phyloP scores from a whole-genome alignment of 2,797 vertebrate genomes.

The Myotis myotis region DNA sequence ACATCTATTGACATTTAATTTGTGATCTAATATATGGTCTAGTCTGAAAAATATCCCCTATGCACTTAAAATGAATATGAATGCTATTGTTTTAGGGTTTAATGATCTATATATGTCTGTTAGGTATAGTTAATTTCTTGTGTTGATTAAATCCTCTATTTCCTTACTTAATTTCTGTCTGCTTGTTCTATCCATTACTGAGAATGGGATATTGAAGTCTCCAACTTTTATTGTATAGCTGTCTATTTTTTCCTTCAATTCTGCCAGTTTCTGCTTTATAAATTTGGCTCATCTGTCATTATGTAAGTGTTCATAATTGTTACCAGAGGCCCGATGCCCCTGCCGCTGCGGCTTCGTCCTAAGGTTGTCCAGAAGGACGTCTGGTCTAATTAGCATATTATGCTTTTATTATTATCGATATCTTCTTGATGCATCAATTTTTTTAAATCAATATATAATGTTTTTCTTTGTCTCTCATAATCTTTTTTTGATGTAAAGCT shows the following conservation, averaged over 20 bases:
- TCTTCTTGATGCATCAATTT: neutral
- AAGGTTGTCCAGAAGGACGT: too few relatives aligned
- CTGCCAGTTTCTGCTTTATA: neutral
- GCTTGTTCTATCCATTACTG: neutral
- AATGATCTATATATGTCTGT: neutral
- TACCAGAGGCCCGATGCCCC: neutral
- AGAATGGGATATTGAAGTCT: neutral
- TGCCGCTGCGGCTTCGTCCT: fast-evolving
- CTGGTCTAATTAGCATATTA: too few relatives aligned
- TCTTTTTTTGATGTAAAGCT: neutral
- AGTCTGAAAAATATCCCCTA: neutral
- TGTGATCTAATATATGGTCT: neutral
- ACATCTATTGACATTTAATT: neutral
- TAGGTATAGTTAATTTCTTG: neutral
- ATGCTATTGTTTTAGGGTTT: neutral
- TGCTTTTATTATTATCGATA: too few relatives aligned
- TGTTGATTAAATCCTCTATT: neutral
- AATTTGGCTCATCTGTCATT: neutral
- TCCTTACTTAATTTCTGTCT: neutral
- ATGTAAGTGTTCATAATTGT: neutral
- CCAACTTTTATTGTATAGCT: neutral
- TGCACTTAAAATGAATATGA: neutral
- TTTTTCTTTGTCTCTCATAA: neutral
- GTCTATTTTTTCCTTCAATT: neutral
- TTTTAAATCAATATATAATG: neutral